phyloP scores from a whole-genome alignment of 2,113 vertebrate genomes.

The Zosterops japonicus region DNA sequence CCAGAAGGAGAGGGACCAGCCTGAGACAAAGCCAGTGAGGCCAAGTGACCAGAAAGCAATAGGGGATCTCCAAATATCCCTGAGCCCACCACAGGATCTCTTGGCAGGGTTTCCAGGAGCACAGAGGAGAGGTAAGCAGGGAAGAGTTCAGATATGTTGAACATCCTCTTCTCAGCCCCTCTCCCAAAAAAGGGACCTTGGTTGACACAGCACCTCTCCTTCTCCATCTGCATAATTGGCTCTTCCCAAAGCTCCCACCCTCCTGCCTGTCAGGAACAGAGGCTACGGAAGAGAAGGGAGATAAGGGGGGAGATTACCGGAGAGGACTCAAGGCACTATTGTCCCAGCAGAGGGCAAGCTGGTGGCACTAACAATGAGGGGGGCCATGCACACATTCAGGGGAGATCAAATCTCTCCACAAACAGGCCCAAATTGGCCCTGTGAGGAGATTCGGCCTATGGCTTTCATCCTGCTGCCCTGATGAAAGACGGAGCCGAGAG shows the following conservation, averaged over 20 bases:
- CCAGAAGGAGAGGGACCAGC: neutral
- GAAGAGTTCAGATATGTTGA: accelerated
- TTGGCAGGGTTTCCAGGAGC: neutral
- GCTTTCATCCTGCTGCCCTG: neutral
- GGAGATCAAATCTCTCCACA: slow-evolving; percentile 34
- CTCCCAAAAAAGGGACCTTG: neutral
- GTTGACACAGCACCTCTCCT: neutral
- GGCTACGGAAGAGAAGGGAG: slow-evolving; percentile 8
- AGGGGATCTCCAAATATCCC: neutral
- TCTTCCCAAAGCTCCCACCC: slow-evolving; percentile 8
- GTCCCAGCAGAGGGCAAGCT: neutral
- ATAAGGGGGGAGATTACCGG: slow-evolving; percentile 38
- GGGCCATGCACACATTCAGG: neutral
- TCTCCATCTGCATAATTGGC: neutral
- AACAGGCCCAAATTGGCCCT: neutral
- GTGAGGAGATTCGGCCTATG: neutral
- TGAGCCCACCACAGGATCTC: accelerated
- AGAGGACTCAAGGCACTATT: slow-evolving; percentile 23
- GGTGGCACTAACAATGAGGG: slow-evolving; percentile 32
- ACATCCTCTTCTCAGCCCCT: neutral
- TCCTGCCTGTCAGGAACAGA: neutral
- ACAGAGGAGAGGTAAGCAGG: accelerated
- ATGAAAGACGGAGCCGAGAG: neutral
- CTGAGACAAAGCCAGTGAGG: neutral
- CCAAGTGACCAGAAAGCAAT: neutral